These are phyloP conservation scores for Pipistrellus kuhlii DNA, from an alignment of 2,797 vertebrate species.

Conservation along the genomic window DNA sequence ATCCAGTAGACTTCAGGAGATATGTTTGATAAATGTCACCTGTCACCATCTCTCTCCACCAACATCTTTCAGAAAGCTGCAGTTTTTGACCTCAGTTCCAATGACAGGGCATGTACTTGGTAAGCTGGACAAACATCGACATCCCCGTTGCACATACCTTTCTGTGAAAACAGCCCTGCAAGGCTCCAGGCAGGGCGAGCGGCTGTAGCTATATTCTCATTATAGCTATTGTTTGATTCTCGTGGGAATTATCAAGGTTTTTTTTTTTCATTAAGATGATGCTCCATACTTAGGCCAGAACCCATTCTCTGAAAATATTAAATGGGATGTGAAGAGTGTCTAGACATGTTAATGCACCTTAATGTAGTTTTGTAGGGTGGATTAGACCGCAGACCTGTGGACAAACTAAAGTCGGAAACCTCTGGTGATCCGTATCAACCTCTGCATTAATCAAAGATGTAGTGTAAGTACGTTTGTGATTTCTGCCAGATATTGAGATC, in stretches of 20 bases:
- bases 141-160: rapidly evolving
- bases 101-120: background rate
- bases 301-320: conserved; percentile 49
- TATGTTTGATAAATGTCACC: conserved; percentile 36
- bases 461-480: conserved; percentile 14
- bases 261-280: conserved; percentile 61
- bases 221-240: conserved; percentile 7
- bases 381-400: background rate
- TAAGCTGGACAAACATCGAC: background rate
- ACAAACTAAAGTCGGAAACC: conserved; percentile 30
- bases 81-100: background rate
- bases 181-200: background rate
- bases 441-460: conserved; percentile 48
- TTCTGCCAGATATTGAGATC: conserved; percentile 24
- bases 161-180: background rate
- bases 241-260: background rate
- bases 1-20: background rate
- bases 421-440: conserved; percentile 6
- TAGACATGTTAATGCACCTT: conserved; percentile 63
- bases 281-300: background rate
- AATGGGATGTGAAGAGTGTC: conserved; percentile 50
- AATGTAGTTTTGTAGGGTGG: background rate
- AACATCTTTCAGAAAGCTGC: background rate
- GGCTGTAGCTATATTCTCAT: background rate
- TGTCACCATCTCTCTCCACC: background rate